A percentile compares a stretch with the other conserved stretches of the same genome.
Conservation (phyloP, 1,140 invertebrate genomes). For the Drosophila punjabiensis region DNA sequence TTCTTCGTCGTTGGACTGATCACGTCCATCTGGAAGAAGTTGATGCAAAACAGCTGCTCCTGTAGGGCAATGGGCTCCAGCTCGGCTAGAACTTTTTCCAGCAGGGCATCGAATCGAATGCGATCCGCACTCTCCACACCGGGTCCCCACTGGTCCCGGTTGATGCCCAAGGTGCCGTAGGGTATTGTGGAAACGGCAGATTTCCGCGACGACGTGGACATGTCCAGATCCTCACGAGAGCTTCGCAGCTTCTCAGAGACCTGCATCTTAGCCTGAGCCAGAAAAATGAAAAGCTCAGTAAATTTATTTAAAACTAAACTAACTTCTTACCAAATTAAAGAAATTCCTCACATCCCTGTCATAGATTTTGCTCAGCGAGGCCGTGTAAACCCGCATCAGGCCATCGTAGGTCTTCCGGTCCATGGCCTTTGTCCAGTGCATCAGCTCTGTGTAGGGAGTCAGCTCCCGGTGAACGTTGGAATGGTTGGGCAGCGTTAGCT, state of each 20-base stretch:
- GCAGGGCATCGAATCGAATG: conserved; percentile 84
- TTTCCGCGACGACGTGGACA: conserved; percentile 74
- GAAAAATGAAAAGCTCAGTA: not conserved
- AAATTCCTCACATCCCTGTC: conserved; percentile 93
- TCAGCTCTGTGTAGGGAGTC: conserved; percentile 93
- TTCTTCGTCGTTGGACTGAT: conserved; percentile 86
- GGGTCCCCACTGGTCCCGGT: conserved; percentile 80
- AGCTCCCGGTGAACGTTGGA: conserved; percentile 93
- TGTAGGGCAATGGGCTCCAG: conserved; percentile 96
- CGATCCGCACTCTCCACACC: conserved; percentile 78
- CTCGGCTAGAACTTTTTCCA: conserved; percentile 90
- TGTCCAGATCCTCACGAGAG: conserved; percentile 80
- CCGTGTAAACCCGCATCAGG: conserved; percentile 92
- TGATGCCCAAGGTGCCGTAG: conserved; percentile 82
- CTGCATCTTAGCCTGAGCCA: conserved; percentile 86
- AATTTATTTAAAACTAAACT: not conserved
- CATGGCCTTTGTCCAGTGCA: conserved; percentile 95
- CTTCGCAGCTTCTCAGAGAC: conserved; percentile 79
- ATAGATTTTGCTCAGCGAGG: conserved; percentile 92
- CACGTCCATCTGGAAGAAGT: conserved; percentile 95
- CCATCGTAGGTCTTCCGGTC: conserved; percentile 93
- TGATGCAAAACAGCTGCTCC: conserved; percentile 98
- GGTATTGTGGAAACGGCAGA: conserved; percentile 72
- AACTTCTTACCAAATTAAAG: conserved; percentile 88
- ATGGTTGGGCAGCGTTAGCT: conserved; percentile 92